Evolutionary conservation across 2,113 vertebrate species (phyloP).

Genomic region (Siniperca chuatsi): DNA sequence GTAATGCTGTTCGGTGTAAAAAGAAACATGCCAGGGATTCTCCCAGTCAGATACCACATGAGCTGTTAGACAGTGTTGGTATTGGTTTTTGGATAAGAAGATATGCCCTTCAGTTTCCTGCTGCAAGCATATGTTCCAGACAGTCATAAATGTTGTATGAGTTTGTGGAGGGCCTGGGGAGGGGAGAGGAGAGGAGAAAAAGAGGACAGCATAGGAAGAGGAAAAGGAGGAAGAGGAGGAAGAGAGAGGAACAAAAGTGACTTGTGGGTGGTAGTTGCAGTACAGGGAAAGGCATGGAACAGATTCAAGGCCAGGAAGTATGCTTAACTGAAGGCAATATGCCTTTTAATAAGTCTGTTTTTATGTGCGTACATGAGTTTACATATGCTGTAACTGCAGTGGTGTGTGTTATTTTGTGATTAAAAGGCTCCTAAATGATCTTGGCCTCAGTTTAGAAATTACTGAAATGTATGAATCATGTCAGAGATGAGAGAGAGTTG

Average conservation of each 20-base stretch:
- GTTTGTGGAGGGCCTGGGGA: slow-evolving; percentile 40
- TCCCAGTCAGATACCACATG: slow-evolving; percentile 37
- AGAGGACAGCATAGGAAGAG: slow-evolving; percentile 16
- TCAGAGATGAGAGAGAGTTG: background rate
- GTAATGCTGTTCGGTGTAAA: slow-evolving; percentile 19
- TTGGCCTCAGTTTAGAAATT: slow-evolving; percentile 44
- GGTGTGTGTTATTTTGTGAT: slow-evolving; percentile 22
- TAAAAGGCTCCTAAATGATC: slow-evolving; percentile 33
- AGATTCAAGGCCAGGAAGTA: slow-evolving; percentile 33
- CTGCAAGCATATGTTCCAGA: slow-evolving; percentile 65
- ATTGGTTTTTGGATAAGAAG: slow-evolving; percentile 45
- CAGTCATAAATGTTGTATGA: slow-evolving; percentile 76
- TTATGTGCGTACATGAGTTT: background rate
- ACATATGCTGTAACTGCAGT: background rate
- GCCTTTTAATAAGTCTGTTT: slow-evolving; percentile 18
- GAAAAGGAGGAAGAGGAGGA: background rate
- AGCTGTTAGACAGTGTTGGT: slow-evolving; percentile 42
- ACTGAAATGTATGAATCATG: slow-evolving; percentile 31
- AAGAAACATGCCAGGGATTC: slow-evolving; percentile 33
- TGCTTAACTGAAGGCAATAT: slow-evolving; percentile 22
- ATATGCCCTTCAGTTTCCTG: slow-evolving; percentile 60
- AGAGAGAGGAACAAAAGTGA: slow-evolving; percentile 14
- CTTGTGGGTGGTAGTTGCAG: background rate
- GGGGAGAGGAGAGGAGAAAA: slow-evolving; percentile 26
- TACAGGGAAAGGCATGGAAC: background rate